A percentile compares a stretch with the other conserved stretches of the same genome.
Evolutionary conservation across 2,888 invertebrate genomes (phyloP).

Genomic region (Lycophotia porphyrea): DNA sequence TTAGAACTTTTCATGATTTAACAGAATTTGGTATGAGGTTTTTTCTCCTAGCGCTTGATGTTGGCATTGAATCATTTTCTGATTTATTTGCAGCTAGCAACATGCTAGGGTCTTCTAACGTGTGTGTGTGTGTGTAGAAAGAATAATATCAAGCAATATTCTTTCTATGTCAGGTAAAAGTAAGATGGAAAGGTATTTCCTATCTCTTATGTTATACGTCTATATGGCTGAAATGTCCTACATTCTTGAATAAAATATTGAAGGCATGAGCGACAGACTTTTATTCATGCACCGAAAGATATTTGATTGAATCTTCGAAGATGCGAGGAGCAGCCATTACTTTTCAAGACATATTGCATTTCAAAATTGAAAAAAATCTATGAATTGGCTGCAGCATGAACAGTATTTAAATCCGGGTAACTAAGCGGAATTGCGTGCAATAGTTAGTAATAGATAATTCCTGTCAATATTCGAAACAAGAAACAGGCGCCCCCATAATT

Average conservation of each 20-base stretch:
- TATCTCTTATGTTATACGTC: slow-evolving; percentile 21
- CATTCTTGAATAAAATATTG: slow-evolving; percentile 43
- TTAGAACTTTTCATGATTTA: neutral
- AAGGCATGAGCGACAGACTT: slow-evolving; percentile 32
- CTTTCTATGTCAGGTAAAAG: slow-evolving; percentile 1
- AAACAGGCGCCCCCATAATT: slow-evolving; percentile 27
- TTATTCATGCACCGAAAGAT: slow-evolving; percentile 29
- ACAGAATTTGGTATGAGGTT: neutral
- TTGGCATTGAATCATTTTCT: neutral
- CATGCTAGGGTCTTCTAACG: no score
- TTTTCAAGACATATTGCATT: slow-evolving; percentile 7
- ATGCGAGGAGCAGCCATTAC: slow-evolving; percentile 20
- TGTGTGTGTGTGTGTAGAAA: neutral
- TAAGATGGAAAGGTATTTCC: slow-evolving; percentile 33
- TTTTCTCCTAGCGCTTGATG: neutral
- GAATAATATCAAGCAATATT: slow-evolving; percentile 24
- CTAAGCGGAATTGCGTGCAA: neutral
- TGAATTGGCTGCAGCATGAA: no score
- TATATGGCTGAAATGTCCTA: slow-evolving; percentile 19
- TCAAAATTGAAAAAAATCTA: neutral
- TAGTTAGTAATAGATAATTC: slow-evolving; percentile 14
- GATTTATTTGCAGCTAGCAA: neutral
- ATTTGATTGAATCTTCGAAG: slow-evolving; percentile 45
- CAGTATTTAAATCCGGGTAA: neutral
- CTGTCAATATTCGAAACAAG: slow-evolving; percentile 25